Conservation (phyloP, 2,797 vertebrate species). For the Lates japonicus region DNA sequence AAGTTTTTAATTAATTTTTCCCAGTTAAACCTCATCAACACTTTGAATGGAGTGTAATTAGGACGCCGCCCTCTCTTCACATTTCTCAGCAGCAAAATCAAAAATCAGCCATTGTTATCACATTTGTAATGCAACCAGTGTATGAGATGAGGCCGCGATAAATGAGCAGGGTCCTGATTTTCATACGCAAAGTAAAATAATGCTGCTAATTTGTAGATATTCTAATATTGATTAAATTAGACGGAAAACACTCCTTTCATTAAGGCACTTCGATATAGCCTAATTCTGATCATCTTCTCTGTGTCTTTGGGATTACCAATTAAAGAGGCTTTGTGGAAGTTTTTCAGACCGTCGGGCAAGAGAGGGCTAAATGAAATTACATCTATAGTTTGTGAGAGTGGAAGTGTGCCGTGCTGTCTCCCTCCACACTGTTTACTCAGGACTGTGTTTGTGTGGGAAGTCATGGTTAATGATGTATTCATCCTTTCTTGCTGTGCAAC, state of each 20-base stretch:
- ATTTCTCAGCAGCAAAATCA: conserved; percentile 82
- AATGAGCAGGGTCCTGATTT: conserved; percentile 82
- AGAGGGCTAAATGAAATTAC: conserved; percentile 54
- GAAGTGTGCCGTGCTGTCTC: conserved; percentile 23
- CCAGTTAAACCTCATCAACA: conserved; percentile 89
- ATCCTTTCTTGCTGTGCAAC: conserved; percentile 62
- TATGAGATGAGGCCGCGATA: conserved; percentile 83
- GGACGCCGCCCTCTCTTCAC: conserved; percentile 76
- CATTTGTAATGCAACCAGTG: conserved; percentile 85
- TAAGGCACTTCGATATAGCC: conserved; percentile 75
- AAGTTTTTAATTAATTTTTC: conserved; percentile 89
- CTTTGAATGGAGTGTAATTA: conserved; percentile 88
- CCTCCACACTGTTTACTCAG: conserved; percentile 67
- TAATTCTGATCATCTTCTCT: conserved; percentile 82
- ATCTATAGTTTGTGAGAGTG: conserved; percentile 51
- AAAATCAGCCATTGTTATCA: conserved; percentile 88
- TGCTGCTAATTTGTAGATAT: conserved; percentile 88
- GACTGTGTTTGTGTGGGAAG: conserved; percentile 76
- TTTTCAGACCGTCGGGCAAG: conserved; percentile 54
- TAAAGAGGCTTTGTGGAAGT: conserved; percentile 76
- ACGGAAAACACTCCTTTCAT: conserved; percentile 84
- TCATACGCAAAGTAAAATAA: conserved; percentile 84
- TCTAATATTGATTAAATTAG: conserved; percentile 90
- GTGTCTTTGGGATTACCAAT: conserved; percentile 80
- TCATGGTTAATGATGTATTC: conserved; percentile 81